Evolutionary conservation across 2,797 vertebrate species (phyloP).

Genomic region (Parambassis ranga): DNA sequence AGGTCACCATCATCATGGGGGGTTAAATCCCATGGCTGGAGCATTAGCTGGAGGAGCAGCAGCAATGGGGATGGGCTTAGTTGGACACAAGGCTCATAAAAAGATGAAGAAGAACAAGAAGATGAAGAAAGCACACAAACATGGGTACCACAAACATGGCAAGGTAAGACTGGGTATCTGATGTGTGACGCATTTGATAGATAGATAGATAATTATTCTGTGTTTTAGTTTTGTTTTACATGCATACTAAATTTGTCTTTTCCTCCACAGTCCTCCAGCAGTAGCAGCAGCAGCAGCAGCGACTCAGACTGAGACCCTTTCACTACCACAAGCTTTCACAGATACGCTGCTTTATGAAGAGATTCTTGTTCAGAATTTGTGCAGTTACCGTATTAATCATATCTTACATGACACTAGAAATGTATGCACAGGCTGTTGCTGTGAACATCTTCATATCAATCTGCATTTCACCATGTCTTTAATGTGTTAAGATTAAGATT

Average conservation of each 20-base stretch:
- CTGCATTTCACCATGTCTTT: background rate
- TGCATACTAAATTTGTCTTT: background rate
- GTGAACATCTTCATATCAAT: background rate
- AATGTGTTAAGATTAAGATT: too few relatives aligned
- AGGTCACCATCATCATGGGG: constrained; percentile 49
- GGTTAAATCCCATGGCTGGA: constrained; percentile 54
- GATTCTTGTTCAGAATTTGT: background rate
- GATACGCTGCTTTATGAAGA: background rate
- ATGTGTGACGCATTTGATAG: too few relatives aligned
- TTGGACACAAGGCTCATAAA: constrained; percentile 77
- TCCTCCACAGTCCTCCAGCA: constrained; percentile 65
- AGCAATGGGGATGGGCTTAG: constrained; percentile 55
- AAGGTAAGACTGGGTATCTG: constrained; percentile 80
- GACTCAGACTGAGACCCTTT: constrained; percentile 64
- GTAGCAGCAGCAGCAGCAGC: constrained; percentile 73
- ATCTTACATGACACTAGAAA: background rate
- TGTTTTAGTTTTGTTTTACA: background rate
- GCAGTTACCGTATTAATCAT: background rate
- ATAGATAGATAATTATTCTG: too few relatives aligned
- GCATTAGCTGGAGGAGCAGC: constrained; percentile 60
- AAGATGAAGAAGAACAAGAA: constrained; percentile 87
- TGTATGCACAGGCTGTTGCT: background rate
- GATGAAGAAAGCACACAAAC: constrained; percentile 84
- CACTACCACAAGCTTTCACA: background rate
- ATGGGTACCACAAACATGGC: constrained; percentile 74